phyloP scores from a whole-genome alignment of 2,113 vertebrate species.

The Chitala chitala region DNA sequence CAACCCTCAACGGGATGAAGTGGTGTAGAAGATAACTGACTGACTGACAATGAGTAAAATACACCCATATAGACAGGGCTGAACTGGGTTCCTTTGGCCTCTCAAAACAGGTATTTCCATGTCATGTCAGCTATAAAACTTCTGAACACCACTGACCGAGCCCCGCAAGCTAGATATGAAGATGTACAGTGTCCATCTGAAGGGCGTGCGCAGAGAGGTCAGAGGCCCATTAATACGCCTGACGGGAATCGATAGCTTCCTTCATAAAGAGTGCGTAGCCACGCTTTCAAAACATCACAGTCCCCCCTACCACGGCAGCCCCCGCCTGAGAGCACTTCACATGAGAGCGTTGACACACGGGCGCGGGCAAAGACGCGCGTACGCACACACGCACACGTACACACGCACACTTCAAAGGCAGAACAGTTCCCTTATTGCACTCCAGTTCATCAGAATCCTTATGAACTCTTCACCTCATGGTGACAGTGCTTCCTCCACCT shows the following conservation, averaged over 20 bases:
- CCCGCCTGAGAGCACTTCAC: neutral
- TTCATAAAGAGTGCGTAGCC: conserved; percentile 46
- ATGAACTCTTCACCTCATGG: neutral
- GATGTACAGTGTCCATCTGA: neutral
- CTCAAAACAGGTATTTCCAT: no score
- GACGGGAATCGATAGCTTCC: conserved; percentile 51
- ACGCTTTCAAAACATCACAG: no score
- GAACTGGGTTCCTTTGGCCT: no score
- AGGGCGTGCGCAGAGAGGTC: conserved; percentile 15
- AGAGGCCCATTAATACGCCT: conserved; percentile 46
- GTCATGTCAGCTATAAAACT: no score
- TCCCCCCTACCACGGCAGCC: conserved; percentile 8
- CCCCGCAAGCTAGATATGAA: no score
- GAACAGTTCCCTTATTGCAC: neutral
- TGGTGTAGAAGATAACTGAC: no score
- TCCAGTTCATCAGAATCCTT: neutral
- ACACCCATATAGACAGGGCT: no score
- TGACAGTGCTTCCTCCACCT: neutral
- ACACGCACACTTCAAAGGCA: neutral
- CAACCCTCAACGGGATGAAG: no score
- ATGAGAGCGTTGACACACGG: neutral
- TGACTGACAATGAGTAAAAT: no score
- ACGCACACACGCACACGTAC: neutral
- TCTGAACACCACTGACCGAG: no score
- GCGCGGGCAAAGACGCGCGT: neutral